phyloP scores from a whole-genome alignment of 1,140 invertebrate genomes.

The Tyrophagus putrescentiae region DNA sequence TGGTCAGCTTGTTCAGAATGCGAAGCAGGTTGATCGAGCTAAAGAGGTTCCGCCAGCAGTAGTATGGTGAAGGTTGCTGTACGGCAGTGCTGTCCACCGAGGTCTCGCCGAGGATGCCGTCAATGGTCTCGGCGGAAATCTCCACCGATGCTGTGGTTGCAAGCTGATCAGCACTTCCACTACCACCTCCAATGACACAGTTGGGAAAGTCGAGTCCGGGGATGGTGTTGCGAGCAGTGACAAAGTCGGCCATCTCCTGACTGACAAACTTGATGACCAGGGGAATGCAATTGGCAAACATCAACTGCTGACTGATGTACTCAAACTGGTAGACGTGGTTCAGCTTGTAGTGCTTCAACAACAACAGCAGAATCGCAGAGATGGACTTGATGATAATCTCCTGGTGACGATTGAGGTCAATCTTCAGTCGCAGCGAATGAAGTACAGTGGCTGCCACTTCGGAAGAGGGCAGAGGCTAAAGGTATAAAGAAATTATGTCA shows the following conservation, averaged over 20 bases:
- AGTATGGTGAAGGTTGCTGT: no score
- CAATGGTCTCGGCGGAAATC: constrained; percentile 78
- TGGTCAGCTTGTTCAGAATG: constrained; percentile 95
- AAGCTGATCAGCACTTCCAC: no score
- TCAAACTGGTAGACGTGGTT: constrained; percentile 99
- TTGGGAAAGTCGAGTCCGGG: constrained; percentile 86
- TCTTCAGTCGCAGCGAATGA: constrained; percentile 89
- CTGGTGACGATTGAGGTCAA: constrained; percentile 95
- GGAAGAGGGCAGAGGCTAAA: constrained; percentile 42
- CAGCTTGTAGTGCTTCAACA: constrained; percentile 97
- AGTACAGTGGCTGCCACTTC: constrained; percentile 92
- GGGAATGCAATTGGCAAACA: constrained; percentile 98
- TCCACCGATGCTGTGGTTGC: no score
- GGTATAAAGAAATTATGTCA: no score
- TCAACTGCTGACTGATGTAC: constrained; percentile 95
- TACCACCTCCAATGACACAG: constrained; percentile 86
- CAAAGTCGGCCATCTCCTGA: constrained; percentile 90
- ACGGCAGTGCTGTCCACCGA: no score
- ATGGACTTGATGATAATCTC: constrained; percentile 98
- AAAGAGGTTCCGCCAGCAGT: constrained; percentile 95
- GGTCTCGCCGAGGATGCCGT: constrained; percentile 38
- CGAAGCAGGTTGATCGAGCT: constrained; percentile 92
- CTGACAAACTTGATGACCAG: constrained; percentile 97
- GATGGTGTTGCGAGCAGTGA: constrained; percentile 78
- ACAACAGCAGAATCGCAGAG: constrained; percentile 74